These are phyloP conservation scores for Acleris literana DNA, from an alignment of 2,888 invertebrate genomes.

Conservation along the genomic window DNA sequence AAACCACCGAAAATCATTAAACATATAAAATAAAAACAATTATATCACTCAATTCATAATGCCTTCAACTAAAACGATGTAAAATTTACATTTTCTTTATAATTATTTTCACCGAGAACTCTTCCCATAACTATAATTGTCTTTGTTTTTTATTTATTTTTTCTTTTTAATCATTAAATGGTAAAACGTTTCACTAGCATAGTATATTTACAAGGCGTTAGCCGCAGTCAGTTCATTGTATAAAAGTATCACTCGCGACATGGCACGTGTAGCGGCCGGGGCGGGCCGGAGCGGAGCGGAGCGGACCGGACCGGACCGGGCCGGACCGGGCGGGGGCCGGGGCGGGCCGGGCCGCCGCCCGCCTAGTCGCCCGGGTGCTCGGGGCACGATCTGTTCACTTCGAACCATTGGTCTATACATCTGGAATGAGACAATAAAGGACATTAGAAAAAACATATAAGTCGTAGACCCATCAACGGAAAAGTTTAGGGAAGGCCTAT, in stretches of 20 bases:
- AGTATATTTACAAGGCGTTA: slow-evolving; percentile 76
- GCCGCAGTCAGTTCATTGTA: slow-evolving; percentile 76
- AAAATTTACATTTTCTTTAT: slow-evolving; percentile 65
- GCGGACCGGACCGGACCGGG: slow-evolving; percentile 6
- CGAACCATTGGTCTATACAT: slow-evolving; percentile 99
- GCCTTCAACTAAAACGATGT: slow-evolving; percentile 66
- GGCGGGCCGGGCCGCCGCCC: slow-evolving; percentile 33
- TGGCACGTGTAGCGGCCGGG: slow-evolving; percentile 53
- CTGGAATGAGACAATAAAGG: slow-evolving; percentile 83
- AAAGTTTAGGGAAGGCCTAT: too few species aligned
- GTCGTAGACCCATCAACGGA: too few species aligned
- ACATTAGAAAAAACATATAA: background rate
- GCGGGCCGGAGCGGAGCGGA: slow-evolving; percentile 8
- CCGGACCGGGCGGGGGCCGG: slow-evolving; percentile 32
- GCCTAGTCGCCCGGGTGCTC: slow-evolving; percentile 98
- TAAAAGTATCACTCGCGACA: slow-evolving; percentile 77
- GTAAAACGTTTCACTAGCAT: slow-evolving; percentile 81
- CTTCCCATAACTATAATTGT: slow-evolving; percentile 69
- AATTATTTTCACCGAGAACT: slow-evolving; percentile 68
- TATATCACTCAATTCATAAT: slow-evolving; percentile 51
- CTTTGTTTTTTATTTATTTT: slow-evolving; percentile 64
- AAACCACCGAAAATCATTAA: slow-evolving; percentile 21
- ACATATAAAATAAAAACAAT: slow-evolving; percentile 61
- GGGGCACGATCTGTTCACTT: slow-evolving; percentile 99
- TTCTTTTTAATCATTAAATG: slow-evolving; percentile 66